Evolutionary conservation across 2,888 invertebrate species (phyloP), one percentile per base, ranked within the genome.

Genomic region (Trilocha varians): DNA sequence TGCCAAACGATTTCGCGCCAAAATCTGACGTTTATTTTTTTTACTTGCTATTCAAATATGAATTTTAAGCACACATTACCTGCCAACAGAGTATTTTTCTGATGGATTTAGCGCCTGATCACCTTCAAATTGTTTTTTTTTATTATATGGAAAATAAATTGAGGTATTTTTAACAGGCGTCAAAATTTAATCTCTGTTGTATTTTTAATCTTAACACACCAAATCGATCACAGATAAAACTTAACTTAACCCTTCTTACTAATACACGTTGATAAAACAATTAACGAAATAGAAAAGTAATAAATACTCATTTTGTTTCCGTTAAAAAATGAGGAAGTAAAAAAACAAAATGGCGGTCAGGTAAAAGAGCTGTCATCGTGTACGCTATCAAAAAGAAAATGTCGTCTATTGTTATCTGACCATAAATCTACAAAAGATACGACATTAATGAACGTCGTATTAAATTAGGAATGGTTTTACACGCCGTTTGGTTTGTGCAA

Each of bases 391-490:
- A 25, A 4, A 2, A 25, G 25, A 25, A 45, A 13, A 32, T 38
- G 42, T 47, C 45, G 43, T 43, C 42, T 36, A 40, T 14, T 37
- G 45, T 49, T 49, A 49, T 49, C 49, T 14, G 5, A 18, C 16
- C 33, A 3, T 36, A 33, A 44, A 49, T 47, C 47, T 35, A 42
- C 39, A 42, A 40, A 43, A 40, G 40, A 32, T 42, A 40, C 25
- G 11, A 34, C 38, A 56, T 51, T 49, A 41, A 47, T 52, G 51
- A 47, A 53, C 55, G 61, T 61, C 62, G 54, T 47, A 52, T 56
- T 57, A 59, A 63, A 62, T 65, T 55, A 50, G 50, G 47, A 45
- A 17, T 53, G 36, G 66, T 68, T 71, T 77, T 75, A 76, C 73
- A 66, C 63, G 49, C 62, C 67, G 67, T 71, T 75, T 64, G 53